Conservation (phyloP, 2,113 vertebrate species). For the Zapus hudsonius region DNA sequence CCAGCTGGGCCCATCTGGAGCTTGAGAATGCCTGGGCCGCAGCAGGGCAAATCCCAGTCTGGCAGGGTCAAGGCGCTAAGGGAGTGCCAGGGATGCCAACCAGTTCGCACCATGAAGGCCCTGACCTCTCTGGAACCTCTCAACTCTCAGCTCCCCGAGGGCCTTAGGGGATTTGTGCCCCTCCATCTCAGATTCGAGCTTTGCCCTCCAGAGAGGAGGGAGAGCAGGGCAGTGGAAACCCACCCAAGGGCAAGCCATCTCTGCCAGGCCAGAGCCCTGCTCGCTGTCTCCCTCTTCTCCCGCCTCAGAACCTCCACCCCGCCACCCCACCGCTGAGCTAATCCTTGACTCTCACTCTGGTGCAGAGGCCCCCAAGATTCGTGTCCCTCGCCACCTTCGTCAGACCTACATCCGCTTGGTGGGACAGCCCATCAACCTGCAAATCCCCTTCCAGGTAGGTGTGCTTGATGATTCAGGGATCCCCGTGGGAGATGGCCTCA, state of each 20-base stretch:
- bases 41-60: constrained; percentile 51
- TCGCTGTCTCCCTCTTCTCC: background rate
- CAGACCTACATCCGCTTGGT: constrained; percentile 86
- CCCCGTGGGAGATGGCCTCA: accelerated
- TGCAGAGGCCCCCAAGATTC: constrained; percentile 93
- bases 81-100: constrained; percentile 36
- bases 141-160: background rate
- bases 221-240: background rate
- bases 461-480: background rate
- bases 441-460: constrained; percentile 94
- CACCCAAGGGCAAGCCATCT: background rate
- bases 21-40: constrained; percentile 45
- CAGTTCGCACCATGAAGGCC: constrained; percentile 48
- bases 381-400: constrained; percentile 91
- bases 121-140: constrained; percentile 39
- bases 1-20: background rate
- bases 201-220: background rate
- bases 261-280: too few species aligned
- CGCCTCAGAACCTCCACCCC: background rate
- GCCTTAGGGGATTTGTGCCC: background rate
- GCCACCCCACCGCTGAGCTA: background rate
- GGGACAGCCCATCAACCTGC: constrained; percentile 92
- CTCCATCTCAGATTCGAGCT: background rate
- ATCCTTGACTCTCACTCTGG: constrained; percentile 3
- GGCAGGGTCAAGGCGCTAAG: constrained; percentile 2